Conservation (phyloP, 2,888 invertebrate species). For the Ochlodes sylvanus region DNA sequence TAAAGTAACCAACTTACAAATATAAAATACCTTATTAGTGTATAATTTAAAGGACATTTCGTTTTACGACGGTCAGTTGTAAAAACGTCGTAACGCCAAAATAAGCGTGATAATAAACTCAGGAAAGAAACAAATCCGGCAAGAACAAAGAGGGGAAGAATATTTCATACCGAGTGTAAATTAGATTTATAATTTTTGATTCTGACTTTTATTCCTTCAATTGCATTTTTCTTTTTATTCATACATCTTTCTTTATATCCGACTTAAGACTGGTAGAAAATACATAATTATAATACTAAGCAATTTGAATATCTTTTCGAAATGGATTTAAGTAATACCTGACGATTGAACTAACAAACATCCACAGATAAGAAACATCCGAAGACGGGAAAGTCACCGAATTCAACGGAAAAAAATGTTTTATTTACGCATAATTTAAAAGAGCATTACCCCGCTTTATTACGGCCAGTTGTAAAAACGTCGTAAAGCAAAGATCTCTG, state of each 20-base stretch:
- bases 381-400: background rate
- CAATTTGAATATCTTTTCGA: background rate
- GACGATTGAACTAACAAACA: background rate
- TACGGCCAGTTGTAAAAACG: constrained; percentile 31
- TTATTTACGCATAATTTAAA: constrained; percentile 28
- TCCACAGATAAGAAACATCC: background rate
- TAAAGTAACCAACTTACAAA: background rate
- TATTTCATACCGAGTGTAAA: background rate
- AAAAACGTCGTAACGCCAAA: constrained; percentile 6
- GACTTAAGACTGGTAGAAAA: no score
- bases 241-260: no score
- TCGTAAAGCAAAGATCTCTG: constrained; percentile 23
- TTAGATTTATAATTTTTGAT: background rate
- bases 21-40: background rate
- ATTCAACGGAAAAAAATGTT: background rate
- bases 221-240: background rate
- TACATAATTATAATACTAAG: no score
- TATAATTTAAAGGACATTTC: constrained; percentile 6
- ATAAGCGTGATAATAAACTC: constrained; percentile 3
- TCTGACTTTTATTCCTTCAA: background rate
- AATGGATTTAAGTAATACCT: background rate
- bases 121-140: constrained; percentile 1
- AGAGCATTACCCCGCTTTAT: constrained; percentile 16
- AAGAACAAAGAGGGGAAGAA: background rate
- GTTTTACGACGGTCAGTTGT: constrained; percentile 4